Percentiles rank a stretch among this genome's conserved stretches.
Evolutionary conservation across 2,797 vertebrate genomes (phyloP).

Genomic region (Sardinella longiceps): DNA sequence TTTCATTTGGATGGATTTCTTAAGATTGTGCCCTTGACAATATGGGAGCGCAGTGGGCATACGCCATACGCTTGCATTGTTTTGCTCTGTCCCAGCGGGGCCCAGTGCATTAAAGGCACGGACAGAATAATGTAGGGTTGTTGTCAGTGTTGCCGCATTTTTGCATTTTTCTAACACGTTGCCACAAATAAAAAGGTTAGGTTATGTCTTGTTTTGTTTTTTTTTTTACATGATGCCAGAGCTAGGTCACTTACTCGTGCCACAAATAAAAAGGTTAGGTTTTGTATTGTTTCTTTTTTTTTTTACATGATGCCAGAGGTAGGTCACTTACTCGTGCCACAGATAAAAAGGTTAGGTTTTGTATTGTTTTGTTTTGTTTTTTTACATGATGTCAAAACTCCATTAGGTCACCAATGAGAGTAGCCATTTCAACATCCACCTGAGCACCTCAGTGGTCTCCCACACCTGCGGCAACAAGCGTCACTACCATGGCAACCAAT

Average conservation of each 20-base stretch:
- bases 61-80: slow-evolving; percentile 55
- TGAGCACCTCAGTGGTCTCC: slow-evolving; percentile 3
- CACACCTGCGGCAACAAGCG: slow-evolving; percentile 54
- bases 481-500: not conserved
- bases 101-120: slow-evolving; percentile 51
- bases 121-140: slow-evolving; percentile 58
- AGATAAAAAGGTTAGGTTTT: not conserved
- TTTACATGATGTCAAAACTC: not conserved
- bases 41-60: slow-evolving; percentile 44
- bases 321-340: slow-evolving; percentile 15
- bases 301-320: slow-evolving; percentile 2
- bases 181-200: slow-evolving; percentile 1
- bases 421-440: slow-evolving; percentile 27
- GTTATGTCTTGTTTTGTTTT: not conserved
- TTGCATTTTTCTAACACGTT: slow-evolving; percentile 40
- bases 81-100: slow-evolving; percentile 54
- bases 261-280: slow-evolving; percentile 2
- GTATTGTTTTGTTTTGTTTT: not conserved
- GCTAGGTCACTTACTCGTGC: slow-evolving; percentile 23
- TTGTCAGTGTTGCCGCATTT: slow-evolving; percentile 54
- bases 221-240: too few species aligned
- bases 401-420: slow-evolving; percentile 39
- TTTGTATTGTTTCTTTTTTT: not conserved
- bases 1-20: slow-evolving; percentile 54
- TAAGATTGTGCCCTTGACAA: slow-evolving; percentile 47